These are phyloP conservation scores for Eleutherodactylus coqui DNA, from an alignment of 2,797 vertebrate genomes.

Conservation along the genomic window DNA sequence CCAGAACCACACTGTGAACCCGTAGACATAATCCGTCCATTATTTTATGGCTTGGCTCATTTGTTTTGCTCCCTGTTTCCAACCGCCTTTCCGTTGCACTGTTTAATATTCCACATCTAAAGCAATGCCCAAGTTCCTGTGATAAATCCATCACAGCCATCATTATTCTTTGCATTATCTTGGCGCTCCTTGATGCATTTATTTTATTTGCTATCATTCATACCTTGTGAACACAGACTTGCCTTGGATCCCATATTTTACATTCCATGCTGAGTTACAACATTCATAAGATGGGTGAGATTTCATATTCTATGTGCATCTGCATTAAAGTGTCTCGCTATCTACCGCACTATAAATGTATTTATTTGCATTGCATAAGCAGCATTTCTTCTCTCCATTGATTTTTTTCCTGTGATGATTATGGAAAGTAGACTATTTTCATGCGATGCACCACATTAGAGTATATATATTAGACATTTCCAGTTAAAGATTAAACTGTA, in stretches of 20 bases:
- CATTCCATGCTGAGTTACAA: constrained; percentile 68
- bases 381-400: constrained; percentile 69
- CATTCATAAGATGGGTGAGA: constrained; percentile 70
- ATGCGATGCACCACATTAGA: constrained; percentile 12
- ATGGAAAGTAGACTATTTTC: constrained; percentile 33
- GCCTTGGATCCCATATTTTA: constrained; percentile 73
- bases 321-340: constrained; percentile 67
- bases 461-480: constrained; percentile 4
- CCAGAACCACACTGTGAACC: constrained; percentile 28
- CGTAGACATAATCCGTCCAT: constrained; percentile 59
- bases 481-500: neutral
- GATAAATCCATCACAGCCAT: constrained; percentile 75
- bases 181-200: constrained; percentile 68
- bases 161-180: constrained; percentile 71
- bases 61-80: constrained; percentile 68
- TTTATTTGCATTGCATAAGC: constrained; percentile 54
- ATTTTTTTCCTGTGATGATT: constrained; percentile 63
- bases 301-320: constrained; percentile 71
- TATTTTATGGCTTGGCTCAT: constrained; percentile 65
- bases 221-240: constrained; percentile 72
- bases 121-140: constrained; percentile 70
- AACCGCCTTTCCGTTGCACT: constrained; percentile 65
- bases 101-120: constrained; percentile 69
- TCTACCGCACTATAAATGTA: constrained; percentile 68
- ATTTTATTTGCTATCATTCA: constrained; percentile 71